phyloP scores from a whole-genome alignment of 2,113 vertebrate genomes.

The Microcebus tavaratra region DNA sequence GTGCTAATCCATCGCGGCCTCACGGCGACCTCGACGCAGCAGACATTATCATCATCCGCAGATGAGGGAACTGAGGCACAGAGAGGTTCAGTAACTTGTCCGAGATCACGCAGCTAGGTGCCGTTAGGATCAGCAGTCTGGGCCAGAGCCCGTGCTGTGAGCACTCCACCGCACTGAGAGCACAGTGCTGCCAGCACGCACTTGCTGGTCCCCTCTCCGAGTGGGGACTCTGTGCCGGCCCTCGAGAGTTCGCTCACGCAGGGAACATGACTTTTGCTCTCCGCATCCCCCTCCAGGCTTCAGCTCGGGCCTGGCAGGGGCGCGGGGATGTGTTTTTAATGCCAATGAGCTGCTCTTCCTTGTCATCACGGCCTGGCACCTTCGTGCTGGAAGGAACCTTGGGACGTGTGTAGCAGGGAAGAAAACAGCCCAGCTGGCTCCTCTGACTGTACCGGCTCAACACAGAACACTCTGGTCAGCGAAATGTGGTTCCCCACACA shows the following conservation, averaged over 20 bases:
- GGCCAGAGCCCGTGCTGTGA: background rate
- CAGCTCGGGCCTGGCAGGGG: background rate
- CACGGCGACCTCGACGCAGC: rapidly evolving
- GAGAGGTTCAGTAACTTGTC: background rate
- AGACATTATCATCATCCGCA: background rate
- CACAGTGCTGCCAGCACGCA: rapidly evolving
- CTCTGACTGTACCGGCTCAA: background rate
- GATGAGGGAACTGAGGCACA: background rate
- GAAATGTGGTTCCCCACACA: background rate
- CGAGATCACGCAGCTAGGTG: background rate
- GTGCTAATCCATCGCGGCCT: rapidly evolving
- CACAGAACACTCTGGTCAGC: background rate
- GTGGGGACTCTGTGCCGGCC: background rate
- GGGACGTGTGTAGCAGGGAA: background rate
- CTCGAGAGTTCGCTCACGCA: background rate
- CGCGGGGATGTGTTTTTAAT: background rate
- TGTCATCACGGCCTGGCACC: background rate
- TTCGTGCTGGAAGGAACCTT: background rate
- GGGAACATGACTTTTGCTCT: background rate
- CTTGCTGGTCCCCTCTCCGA: background rate
- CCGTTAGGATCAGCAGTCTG: background rate
- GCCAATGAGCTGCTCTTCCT: background rate
- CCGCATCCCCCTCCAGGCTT: background rate
- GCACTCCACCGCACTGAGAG: background rate
- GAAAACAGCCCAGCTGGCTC: background rate